Evolutionary conservation across 2,797 vertebrate genomes (phyloP), one percentile per base, ranked within the genome.

Genomic region (Gallinago stenura): DNA sequence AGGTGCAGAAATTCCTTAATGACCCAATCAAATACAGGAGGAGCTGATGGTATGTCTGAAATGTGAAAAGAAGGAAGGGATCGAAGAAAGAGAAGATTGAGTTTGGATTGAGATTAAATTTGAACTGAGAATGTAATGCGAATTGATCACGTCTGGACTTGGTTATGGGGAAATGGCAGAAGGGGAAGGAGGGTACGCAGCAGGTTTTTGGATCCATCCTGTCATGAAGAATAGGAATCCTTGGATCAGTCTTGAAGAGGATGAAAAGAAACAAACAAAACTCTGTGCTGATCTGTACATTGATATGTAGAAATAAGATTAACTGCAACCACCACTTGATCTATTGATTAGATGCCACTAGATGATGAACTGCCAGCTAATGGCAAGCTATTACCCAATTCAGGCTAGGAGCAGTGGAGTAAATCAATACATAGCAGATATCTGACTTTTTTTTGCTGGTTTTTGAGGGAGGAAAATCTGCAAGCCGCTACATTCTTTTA

Each of bases 331-430:
- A 89, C 89, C 78, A 71, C 89, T 89, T 92, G 93, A 97, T 96
- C 92, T 92, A 97, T 96, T 81, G 96, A 97, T 96, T 96, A 95
- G 91, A 91, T 87, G 95, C 79, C 95, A 94, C 19, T 21, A 71
- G 75, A 94, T 96, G 96, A 97, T 93, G 92, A 96, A 97, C 84
- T 95, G 87, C n/a, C 0, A 96, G 92, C 64, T 91, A 96, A 95
- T 92, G 91, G 91, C 84, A 91, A 93, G 83, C 84, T 92, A 92
- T 93, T 96, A 91, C 78, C 89, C 90, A 89, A 71, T 87, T 92
- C 89, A 54, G 82, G 68, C 87, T 21, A 68, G 89, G 43, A 69
- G 21, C 70, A 91, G 66, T 51, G 77, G 65, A 96, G 71, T 68
- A 91, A 94, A 96, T 96, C 95, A 93, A 94, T 96, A 91, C 33